Evolutionary conservation across 2,113 vertebrate species (phyloP).

Genomic region (Lycaon pictus): DNA sequence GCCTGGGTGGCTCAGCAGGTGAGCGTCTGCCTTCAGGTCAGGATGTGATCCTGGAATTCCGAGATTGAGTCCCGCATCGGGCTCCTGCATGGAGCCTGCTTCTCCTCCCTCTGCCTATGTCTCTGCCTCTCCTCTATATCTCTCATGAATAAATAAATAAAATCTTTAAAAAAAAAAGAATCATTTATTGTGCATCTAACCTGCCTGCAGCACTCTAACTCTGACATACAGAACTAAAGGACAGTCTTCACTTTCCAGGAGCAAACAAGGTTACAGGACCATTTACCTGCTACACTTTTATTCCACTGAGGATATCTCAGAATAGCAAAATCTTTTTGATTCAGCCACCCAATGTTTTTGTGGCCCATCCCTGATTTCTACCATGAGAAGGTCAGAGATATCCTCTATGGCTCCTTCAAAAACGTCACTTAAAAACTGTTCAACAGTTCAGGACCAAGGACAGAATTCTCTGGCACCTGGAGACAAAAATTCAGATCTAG

Average conservation of each 20-base stretch:
- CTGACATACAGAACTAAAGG: neutral
- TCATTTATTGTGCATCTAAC: neutral
- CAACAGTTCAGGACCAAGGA: conserved; percentile 32
- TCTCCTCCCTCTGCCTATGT: too few species aligned
- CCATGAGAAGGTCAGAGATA: neutral
- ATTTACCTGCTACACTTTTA: neutral
- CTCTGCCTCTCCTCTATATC: too few species aligned
- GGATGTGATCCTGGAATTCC: too few species aligned
- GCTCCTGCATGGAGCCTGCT: too few species aligned
- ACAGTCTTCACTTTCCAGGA: neutral
- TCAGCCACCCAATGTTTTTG: neutral
- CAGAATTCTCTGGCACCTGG: neutral
- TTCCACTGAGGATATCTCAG: neutral
- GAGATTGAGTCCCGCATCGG: too few species aligned
- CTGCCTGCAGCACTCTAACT: neutral
- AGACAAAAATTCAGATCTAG: neutral
- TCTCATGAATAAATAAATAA: too few species aligned
- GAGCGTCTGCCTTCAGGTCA: too few species aligned
- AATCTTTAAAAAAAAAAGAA: neutral
- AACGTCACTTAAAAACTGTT: neutral
- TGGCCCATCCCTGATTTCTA: neutral
- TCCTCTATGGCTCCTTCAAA: neutral
- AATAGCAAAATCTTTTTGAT: neutral
- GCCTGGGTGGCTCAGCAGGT: too few species aligned
- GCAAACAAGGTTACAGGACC: neutral